Conservation (phyloP, 2,113 vertebrate genomes). For the Corynorhinus townsendii region DNA sequence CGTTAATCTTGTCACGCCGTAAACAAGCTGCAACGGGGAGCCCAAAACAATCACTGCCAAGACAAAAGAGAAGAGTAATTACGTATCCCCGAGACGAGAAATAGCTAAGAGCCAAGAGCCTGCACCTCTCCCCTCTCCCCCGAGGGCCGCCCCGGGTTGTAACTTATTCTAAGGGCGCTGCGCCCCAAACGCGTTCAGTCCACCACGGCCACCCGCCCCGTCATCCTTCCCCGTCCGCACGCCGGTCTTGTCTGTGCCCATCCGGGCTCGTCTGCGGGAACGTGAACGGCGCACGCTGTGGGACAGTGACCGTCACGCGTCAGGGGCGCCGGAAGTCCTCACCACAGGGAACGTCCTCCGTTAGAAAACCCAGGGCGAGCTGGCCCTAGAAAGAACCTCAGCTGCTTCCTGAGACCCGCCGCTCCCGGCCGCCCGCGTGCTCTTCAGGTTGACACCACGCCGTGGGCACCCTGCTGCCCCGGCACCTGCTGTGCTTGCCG, state of each 20-base stretch:
- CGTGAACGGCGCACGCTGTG: neutral
- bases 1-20: slow-evolving; percentile 39
- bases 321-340: neutral
- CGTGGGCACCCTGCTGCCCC: neutral
- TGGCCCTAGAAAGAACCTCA: neutral
- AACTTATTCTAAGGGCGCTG: slow-evolving; percentile 38
- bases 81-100: neutral
- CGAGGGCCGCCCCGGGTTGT: neutral
- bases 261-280: neutral
- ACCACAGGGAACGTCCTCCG: neutral
- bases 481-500: neutral
- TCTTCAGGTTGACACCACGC: neutral
- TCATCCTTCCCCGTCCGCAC: slow-evolving; percentile 38
- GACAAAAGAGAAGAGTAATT: slow-evolving; percentile 38
- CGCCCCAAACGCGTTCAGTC: slow-evolving; percentile 5
- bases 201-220: slow-evolving; percentile 4
- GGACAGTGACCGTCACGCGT: slow-evolving; percentile 28
- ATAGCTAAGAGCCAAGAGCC: slow-evolving; percentile 22
- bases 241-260: neutral
- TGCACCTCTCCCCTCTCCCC: neutral
- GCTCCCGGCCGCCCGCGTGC: neutral
- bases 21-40: slow-evolving; percentile 32
- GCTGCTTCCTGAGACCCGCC: neutral
- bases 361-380: slow-evolving; percentile 9
- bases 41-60: slow-evolving; percentile 46